Evolutionary conservation across 2,113 vertebrate genomes (phyloP), one percentile per base, ranked within the genome.

Genomic region (Noturus placidus): DNA sequence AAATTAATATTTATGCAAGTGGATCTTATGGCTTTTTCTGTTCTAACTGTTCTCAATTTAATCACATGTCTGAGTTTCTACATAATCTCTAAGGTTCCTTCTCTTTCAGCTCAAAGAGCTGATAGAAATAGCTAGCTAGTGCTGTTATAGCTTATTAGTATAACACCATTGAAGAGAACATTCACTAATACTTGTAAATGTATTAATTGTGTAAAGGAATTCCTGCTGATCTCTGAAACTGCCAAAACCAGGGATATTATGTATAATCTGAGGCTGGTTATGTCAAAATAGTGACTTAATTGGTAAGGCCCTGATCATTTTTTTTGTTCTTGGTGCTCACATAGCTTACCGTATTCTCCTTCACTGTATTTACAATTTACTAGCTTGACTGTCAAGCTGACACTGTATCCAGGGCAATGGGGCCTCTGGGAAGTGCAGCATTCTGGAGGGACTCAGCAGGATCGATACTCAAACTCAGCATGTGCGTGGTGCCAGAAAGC

Each of bases 91-190:
- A 38, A 57, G 52, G 27, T 85, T 19, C 17, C 46, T n/a, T n/a
- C 5, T 54, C 52, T 80, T 80, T 80, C 52, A 80, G 54, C 57
- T 35, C 20, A 86, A 30, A 72, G 35, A 74, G 38, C 81, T 82
- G 82, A 89, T 88, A 84, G 86, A 84, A 91, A 91, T 91, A 90
- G 89, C 89, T 90, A 63, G 86, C 57, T 85, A 78, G 72, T 91
- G 88, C 46, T 42, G 50, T 80, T 88, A 72, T 87, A 85, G 11
- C 42, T 85, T 25, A 30, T 33, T 61, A 59, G 63, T 70, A 42
- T 65, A 25, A 54, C 79, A 74, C 78, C 63, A 83, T 69, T 76
- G 30, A 27, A 82, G 46, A 78, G 77, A 57, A 42, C 4, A 80
- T 76, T 65, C 38, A 65, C 38, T 61, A 86, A 78, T 63, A 46